Base-by-base conservation (phyloP, 2,113 vertebrate species). In the Plestiodon gilberti region DNA sequence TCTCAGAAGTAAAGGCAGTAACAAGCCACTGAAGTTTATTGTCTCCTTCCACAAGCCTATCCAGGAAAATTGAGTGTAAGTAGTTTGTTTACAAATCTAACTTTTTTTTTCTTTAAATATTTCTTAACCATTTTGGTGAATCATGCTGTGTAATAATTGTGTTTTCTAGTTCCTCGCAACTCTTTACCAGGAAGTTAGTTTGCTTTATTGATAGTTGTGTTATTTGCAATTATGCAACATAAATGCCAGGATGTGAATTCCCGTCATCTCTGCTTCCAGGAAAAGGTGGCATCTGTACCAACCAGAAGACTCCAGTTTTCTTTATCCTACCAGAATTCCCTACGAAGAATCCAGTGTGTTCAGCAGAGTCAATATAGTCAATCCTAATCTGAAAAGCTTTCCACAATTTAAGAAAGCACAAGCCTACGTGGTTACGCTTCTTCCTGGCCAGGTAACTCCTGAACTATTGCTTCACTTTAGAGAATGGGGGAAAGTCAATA, bases 311-410 rank as follows among this genome's bases (percentile, higher is more conserved):
- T 96, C 97, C 0, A 73, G 91, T 52, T 95, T 93, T 74, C 97
- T 99, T 89, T 99, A 99, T 96, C 99, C 99, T 35, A 99, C 98
- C 78, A 96, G 99, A 94, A 97, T 99, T 91, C 99, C 99, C 59
- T 99, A 99, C 33, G 99, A 99, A 94, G 99, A 99, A 96, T 99
- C 99, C 48, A 99, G 99, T 0, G 70, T 99, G 89, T 99, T 99
- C 97, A 99, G 99, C 95, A 97, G 95, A 96, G 96, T 99, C 90
- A 97, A 96, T 1, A 89, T 99, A 84, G 91, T 97, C 71, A 96
- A 94, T 57, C 98, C 99, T n/a, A 98, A 99, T 94, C 92, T 96
- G 84, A 91, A 79, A 87, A 92, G 35, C 81, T 99, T 98, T 88
- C 98, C 98, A 0, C 67, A 91, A 15, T 99, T 99, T 86, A 91